Evolutionary conservation across 2,797 vertebrate genomes (phyloP).

Genomic region (Kryptopterus vitreolus): DNA sequence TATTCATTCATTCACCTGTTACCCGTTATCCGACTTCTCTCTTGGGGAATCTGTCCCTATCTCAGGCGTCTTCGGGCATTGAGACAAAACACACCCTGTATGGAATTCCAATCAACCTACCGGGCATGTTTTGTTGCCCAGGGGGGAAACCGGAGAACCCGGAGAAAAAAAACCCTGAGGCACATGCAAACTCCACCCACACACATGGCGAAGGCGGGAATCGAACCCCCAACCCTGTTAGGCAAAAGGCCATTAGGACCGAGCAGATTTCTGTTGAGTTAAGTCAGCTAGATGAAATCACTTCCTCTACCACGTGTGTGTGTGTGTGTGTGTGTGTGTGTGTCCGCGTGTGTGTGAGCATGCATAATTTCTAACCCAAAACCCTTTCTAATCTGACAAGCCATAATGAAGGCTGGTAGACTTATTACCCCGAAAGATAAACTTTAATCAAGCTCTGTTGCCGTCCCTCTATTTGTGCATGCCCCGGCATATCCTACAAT

Average conservation of each 20-base stretch:
- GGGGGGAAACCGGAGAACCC: too few relatives aligned
- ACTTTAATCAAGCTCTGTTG: conserved; percentile 81
- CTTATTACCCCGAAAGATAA: conserved; percentile 81
- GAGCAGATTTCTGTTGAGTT: conserved; percentile 68
- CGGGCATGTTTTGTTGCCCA: too few relatives aligned
- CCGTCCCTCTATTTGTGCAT: conserved; percentile 75
- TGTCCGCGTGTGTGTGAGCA: conserved; percentile 73
- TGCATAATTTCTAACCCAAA: conserved; percentile 73
- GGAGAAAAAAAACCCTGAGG: too few relatives aligned
- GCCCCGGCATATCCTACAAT: conserved; percentile 71
- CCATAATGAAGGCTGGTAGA: conserved; percentile 80
- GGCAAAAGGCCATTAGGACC: conserved; percentile 61
- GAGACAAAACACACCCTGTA: too few relatives aligned
- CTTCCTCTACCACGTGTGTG: conserved; percentile 70
- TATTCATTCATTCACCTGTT: too few relatives aligned
- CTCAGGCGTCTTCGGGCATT: too few relatives aligned
- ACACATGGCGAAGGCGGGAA: too few relatives aligned
- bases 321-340: conserved; percentile 75
- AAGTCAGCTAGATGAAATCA: conserved; percentile 65
- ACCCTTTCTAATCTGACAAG: conserved; percentile 82
- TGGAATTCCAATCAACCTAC: too few relatives aligned
- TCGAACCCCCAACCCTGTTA: too few relatives aligned
- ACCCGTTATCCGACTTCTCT: too few relatives aligned
- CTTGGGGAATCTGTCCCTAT: too few relatives aligned
- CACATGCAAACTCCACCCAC: too few relatives aligned